Conservation (phyloP, 2,113 vertebrate genomes). For the Symphodus melops region DNA sequence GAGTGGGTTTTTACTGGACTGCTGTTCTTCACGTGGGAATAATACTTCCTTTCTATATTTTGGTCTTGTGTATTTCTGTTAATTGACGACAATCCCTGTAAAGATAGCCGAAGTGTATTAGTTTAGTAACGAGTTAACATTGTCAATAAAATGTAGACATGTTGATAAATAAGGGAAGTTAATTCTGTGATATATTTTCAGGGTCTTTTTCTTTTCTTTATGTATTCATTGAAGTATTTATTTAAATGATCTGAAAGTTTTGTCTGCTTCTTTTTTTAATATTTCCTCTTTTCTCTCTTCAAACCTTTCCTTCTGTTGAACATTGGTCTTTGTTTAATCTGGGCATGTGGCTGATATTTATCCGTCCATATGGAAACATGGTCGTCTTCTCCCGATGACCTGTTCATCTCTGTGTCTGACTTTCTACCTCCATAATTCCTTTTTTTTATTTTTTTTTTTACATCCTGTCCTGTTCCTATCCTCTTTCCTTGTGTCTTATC, state of each 20-base stretch:
- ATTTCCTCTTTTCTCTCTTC: constrained; percentile 30
- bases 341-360: constrained; percentile 54
- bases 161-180: no score
- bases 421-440: background rate
- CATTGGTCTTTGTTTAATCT: constrained; percentile 40
- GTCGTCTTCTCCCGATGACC: constrained; percentile 27
- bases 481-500: constrained; percentile 1
- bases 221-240: background rate
- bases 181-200: no score
- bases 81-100: background rate
- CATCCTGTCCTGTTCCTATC: background rate
- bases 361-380: constrained; percentile 38
- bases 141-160: no score
- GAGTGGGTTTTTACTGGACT: background rate
- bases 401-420: constrained; percentile 4
- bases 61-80: constrained; percentile 3
- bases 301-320: constrained; percentile 35
- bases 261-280: background rate
- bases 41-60: background rate
- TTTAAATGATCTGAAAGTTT: constrained; percentile 13
- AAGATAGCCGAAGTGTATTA: background rate
- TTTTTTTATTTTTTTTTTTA: constrained; percentile 14
- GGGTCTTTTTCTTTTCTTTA: background rate
- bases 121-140: no score
- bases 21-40: background rate